A percentile compares a stretch with the other conserved stretches of the same genome.
These are phyloP conservation scores for Dinomys branickii DNA, from an alignment of 2,113 vertebrate genomes.

Conservation along the genomic window DNA sequence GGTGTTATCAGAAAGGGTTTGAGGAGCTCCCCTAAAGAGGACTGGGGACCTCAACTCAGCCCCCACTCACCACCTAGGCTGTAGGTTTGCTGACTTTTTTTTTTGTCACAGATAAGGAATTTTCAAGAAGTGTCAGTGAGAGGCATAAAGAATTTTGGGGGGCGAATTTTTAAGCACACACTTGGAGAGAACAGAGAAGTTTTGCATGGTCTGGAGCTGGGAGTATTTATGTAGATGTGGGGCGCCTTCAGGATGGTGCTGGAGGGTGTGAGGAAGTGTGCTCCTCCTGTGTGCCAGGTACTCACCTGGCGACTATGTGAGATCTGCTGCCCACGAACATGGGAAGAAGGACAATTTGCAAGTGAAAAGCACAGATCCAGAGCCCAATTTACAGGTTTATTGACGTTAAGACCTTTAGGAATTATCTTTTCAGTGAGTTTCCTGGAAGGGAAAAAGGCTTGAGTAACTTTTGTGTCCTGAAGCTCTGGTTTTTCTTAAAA, in stretches of 20 bases:
- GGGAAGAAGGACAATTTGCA: not conserved
- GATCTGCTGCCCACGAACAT: not conserved
- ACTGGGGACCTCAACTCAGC: not conserved
- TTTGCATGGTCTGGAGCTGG: not conserved
- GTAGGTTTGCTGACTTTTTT: too few relatives aligned
- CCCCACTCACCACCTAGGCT: not conserved
- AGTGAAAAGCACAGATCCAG: not conserved
- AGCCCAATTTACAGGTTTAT: not conserved
- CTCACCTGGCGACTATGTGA: not conserved
- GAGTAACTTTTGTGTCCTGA: not conserved
- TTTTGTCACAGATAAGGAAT: not conserved
- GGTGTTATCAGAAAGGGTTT: not conserved
- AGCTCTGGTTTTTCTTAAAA: not conserved
- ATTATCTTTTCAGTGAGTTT: not conserved
- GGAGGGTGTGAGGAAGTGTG: not conserved
- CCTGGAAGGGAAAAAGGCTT: not conserved
- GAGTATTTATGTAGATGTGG: not conserved
- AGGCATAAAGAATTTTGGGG: not conserved
- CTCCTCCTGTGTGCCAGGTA: not conserved
- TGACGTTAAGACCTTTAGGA: not conserved
- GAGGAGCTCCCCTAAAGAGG: not conserved
- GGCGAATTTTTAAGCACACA: not conserved
- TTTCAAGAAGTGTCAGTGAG: not conserved
- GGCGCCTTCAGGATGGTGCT: not conserved
- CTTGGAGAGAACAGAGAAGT: not conserved